Evolutionary conservation across 2,888 invertebrate species (phyloP).

Genomic region (Drosophila infuscata): DNA sequence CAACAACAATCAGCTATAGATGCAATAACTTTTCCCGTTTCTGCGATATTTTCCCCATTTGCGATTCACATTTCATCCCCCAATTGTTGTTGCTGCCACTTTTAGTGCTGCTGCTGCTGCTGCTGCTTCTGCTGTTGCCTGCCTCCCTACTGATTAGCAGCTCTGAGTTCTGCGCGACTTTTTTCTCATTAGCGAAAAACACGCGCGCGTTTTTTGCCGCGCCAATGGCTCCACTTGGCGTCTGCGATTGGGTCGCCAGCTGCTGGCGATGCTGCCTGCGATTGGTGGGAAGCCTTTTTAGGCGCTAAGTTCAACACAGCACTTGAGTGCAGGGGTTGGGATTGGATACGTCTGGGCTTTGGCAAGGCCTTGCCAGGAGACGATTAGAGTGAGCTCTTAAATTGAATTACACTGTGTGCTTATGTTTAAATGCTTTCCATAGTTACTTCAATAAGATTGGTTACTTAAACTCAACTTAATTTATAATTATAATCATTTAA

Average conservation of each 20-base stretch:
- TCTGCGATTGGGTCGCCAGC: constrained; percentile 69
- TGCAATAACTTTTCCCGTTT: constrained; percentile 45
- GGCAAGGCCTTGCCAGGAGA: neutral
- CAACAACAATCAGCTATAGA: constrained; percentile 24
- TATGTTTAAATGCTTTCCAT: neutral
- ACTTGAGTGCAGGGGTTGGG: constrained; percentile 14
- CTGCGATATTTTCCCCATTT: constrained; percentile 45
- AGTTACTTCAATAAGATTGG: neutral
- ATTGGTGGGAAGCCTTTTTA: constrained; percentile 66
- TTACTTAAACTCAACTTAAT: neutral
- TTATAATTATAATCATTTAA: neutral
- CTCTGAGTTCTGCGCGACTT: constrained; percentile 37
- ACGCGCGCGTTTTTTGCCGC: constrained; percentile 68
- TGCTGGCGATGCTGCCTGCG: constrained; percentile 56
- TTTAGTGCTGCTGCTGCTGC: constrained; percentile 19
- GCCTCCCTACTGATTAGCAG: constrained; percentile 60
- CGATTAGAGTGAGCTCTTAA: neutral
- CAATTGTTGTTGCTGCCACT: constrained; percentile 3
- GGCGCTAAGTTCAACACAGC: constrained; percentile 47
- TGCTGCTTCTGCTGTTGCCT: neutral
- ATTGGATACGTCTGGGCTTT: constrained; percentile 6
- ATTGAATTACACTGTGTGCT: neutral
- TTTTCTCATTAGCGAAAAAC: constrained; percentile 74
- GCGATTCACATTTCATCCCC: constrained; percentile 51
- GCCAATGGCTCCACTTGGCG: constrained; percentile 74